Conservation (phyloP, 2,888 invertebrate species). For the Emmelina monodactyla region DNA sequence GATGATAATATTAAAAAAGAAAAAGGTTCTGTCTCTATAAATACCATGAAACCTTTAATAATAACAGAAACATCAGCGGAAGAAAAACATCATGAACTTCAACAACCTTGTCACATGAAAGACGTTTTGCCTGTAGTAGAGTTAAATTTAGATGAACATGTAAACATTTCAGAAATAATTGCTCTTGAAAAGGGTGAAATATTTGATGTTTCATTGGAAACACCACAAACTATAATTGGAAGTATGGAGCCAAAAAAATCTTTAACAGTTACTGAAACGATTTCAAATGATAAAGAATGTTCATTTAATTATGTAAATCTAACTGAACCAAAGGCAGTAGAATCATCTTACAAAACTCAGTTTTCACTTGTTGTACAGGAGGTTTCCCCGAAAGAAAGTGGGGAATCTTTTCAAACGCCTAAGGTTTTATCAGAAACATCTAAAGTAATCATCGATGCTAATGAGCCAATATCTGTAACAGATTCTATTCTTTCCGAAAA, state of each 20-base stretch:
- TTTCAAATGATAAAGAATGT: background rate
- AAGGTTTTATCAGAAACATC: no score
- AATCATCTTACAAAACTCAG: no score
- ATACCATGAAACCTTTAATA: constrained; percentile 19
- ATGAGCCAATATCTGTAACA: background rate
- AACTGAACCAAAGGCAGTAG: no score
- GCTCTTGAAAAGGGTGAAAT: background rate
- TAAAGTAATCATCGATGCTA: background rate
- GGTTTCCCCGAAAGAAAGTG: no score
- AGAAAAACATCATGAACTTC: constrained; percentile 19
- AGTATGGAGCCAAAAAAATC: constrained; percentile 27
- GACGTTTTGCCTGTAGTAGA: background rate
- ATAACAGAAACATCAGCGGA: constrained; percentile 21
- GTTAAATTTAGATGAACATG: background rate
- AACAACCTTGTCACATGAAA: no score
- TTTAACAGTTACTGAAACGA: constrained; percentile 29
- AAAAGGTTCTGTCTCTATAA: background rate
- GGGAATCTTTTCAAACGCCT: background rate
- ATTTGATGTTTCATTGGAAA: background rate
- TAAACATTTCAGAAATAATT: background rate
- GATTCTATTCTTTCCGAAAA: background rate
- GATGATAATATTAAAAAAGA: background rate
- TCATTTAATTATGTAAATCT: no score
- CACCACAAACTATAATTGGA: background rate
- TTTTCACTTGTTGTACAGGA: no score